Evolutionary conservation across 2,888 invertebrate species (phyloP).

Genomic region (Eudemis profundana): DNA sequence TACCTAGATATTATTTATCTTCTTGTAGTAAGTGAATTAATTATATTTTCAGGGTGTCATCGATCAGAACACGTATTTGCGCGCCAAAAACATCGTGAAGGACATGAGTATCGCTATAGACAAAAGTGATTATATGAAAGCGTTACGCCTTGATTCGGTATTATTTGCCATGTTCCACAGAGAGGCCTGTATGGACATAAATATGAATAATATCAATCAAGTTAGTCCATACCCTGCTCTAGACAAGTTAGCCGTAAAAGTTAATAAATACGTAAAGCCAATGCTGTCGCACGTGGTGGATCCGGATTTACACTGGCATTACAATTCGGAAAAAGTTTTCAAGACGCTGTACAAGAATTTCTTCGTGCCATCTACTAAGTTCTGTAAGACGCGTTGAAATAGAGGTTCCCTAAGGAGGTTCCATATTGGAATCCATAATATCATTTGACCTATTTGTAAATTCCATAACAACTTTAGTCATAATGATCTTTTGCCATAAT

Average conservation of each 20-base stretch:
- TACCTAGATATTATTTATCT: background rate
- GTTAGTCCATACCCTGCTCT: slow-evolving; percentile 63
- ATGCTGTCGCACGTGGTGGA: slow-evolving; percentile 64
- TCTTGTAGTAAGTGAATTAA: background rate
- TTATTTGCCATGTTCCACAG: slow-evolving; percentile 59
- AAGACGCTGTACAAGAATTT: slow-evolving; percentile 63
- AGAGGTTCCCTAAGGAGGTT: too few relatives aligned
- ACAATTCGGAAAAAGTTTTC: slow-evolving; percentile 62
- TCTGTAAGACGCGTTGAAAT: slow-evolving; percentile 67
- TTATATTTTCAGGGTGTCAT: slow-evolving; percentile 64
- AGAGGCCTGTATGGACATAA: slow-evolving; percentile 60
- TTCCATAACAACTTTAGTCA: too few relatives aligned
- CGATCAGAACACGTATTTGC: slow-evolving; percentile 63
- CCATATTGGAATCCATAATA: too few relatives aligned
- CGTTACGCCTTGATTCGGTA: slow-evolving; percentile 56
- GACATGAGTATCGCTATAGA: slow-evolving; percentile 63
- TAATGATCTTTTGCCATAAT: too few relatives aligned
- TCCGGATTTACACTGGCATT: slow-evolving; percentile 67
- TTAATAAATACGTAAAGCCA: slow-evolving; percentile 73
- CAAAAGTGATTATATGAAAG: slow-evolving; percentile 56
- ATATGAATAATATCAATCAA: slow-evolving; percentile 73
- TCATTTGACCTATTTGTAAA: too few relatives aligned
- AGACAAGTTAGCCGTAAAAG: slow-evolving; percentile 56
- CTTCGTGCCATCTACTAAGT: slow-evolving; percentile 68
- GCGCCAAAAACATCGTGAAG: slow-evolving; percentile 56